Conservation (phyloP, 2,113 vertebrate genomes). For the Neolamprologus variostigma region DNA sequence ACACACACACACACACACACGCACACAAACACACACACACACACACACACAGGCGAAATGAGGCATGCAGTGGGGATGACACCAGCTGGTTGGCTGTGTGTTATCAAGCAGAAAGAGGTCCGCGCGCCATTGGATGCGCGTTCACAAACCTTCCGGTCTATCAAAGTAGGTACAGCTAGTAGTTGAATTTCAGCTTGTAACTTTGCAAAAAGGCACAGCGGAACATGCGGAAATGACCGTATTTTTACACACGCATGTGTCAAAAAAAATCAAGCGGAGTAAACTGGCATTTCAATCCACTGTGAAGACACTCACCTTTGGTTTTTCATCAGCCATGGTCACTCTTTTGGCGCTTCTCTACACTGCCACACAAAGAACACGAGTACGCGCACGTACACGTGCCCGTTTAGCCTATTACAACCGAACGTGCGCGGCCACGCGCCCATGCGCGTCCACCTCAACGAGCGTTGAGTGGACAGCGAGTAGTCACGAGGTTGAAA, state of each 20-base stretch:
- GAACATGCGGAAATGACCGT: background rate
- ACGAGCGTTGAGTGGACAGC: conserved; percentile 26
- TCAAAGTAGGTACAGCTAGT: conserved; percentile 50
- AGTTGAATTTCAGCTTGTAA: conserved; percentile 43
- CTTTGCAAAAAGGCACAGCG: conserved; percentile 4
- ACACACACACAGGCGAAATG: background rate
- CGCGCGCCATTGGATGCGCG: conserved; percentile 65
- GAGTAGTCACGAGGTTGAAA: conserved; percentile 31
- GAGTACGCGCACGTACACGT: conserved; percentile 74
- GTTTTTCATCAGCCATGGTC: conserved; percentile 96
- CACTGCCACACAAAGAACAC: conserved; percentile 81
- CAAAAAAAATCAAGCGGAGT: background rate
- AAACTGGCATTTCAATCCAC: background rate
- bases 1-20: background rate
- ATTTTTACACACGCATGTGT: background rate
- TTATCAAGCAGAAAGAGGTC: conserved; percentile 8
- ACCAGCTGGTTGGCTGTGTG: conserved; percentile 32
- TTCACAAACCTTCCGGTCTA: conserved; percentile 76
- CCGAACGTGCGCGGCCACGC: conserved; percentile 68
- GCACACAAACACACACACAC: background rate
- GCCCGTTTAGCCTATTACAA: conserved; percentile 29
- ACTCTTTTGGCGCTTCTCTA: conserved; percentile 78
- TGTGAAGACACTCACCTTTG: conserved; percentile 80
- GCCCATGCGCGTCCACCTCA: conserved; percentile 47
- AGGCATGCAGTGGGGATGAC: background rate